Evolutionary conservation across 1,140 invertebrate genomes (phyloP), one percentile per base, ranked within the genome.

Genomic region (Zaprionus vittiger): DNA sequence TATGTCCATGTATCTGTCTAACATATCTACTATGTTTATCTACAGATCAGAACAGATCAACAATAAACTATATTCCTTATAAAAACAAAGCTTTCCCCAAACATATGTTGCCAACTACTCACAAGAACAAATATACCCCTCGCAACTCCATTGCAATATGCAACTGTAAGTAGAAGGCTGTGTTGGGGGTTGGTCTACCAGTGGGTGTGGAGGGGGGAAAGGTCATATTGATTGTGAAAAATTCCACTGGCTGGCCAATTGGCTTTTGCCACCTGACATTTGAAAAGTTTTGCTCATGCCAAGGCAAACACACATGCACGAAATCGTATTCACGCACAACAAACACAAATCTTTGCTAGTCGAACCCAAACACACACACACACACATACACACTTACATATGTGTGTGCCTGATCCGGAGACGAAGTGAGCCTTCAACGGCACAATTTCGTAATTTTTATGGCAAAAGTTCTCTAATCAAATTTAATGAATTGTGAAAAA

Each of bases 401-500:
- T 14, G 4, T 17, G 41, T 70, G 57, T 60, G 74, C 55, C 75
- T 74, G 85, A 75, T 73, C 60, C 71, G 22, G 64, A 79, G 81
- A 81, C 81, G 75, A 82, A 75, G 74, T 77, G 70, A 90, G 86
- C 85, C 85, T 89, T 90, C 85, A 90, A 90, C 85, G 79, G 85
- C 85, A 90, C 85, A 90, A 90, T 90, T 90, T 90, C 85, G 85
- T 90, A 90, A 90, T 90, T 90, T 90, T 90, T 90, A 90, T 90
- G 85, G 85, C 81, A 85, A 90, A 90, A 90, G 85, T 90, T 90
- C 85, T 90, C 85, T 90, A 90, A 90, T 90, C 85, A 90, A 90
- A 90, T 90, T 90, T 90, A 90, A 90, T 90, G 85, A 90, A 90
- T 90, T 90, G 85, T 90, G 85, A 90, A 90, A 90, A 90, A 90